These are phyloP conservation scores for Spodoptera picta DNA, from an alignment of 2,888 invertebrate genomes.

Conservation along the genomic window DNA sequence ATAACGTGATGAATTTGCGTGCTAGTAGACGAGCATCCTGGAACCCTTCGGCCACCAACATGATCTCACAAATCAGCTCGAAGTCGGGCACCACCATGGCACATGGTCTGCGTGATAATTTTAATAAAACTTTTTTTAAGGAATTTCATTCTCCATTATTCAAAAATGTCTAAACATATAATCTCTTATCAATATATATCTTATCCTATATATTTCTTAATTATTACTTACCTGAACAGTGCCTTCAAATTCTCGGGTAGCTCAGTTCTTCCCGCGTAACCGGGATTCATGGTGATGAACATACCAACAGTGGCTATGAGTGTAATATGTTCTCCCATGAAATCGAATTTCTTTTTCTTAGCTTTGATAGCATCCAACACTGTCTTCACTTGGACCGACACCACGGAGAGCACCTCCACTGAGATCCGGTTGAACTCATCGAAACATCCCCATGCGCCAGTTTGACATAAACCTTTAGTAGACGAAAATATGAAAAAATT, in stretches of 20 bases:
- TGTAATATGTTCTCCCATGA: slow-evolving; percentile 94
- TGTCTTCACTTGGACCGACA: slow-evolving; percentile 97
- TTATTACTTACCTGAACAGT: slow-evolving; percentile 84
- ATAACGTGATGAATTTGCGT: slow-evolving; percentile 97
- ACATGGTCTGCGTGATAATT: slow-evolving; percentile 91
- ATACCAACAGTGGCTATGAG: slow-evolving; percentile 94
- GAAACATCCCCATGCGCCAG: slow-evolving; percentile 99
- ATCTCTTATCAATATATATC: too few relatives aligned
- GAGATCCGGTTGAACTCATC: slow-evolving; percentile 99
- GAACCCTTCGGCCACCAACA: slow-evolving; percentile 98
- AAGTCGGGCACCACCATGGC: slow-evolving; percentile 99
- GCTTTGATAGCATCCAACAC: slow-evolving; percentile 96
- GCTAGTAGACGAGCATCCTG: slow-evolving; percentile 96
- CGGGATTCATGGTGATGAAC: slow-evolving; percentile 99
- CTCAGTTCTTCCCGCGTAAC: slow-evolving; percentile 97
- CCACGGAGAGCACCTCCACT: slow-evolving; percentile 97
- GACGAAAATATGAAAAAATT: too few relatives aligned
- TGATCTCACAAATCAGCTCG: slow-evolving; percentile 98
- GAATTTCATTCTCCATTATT: too few relatives aligned
- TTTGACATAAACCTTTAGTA: slow-evolving; percentile 93
- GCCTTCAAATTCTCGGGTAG: slow-evolving; percentile 94
- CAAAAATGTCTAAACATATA: too few relatives aligned
- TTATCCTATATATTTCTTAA: background rate
- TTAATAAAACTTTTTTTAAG: too few relatives aligned
- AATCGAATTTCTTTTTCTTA: slow-evolving; percentile 93